Conservation (phyloP, 2,797 vertebrate species). For the Parambassis ranga region DNA sequence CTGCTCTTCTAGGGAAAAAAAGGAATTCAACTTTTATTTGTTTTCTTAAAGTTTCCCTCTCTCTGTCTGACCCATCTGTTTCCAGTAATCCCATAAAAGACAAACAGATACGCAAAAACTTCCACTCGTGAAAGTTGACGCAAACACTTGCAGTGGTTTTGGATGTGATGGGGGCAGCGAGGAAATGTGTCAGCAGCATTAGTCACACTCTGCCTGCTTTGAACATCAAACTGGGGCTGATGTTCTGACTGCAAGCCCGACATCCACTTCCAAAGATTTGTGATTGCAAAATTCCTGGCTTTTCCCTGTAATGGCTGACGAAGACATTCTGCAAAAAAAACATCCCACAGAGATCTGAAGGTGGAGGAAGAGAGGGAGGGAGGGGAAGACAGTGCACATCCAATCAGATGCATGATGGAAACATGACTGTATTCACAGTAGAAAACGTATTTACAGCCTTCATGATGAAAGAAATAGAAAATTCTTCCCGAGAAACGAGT, state of each 20-base stretch:
- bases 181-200: conserved; percentile 54
- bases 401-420: conserved; percentile 17
- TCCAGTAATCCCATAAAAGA: neutral
- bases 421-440: conserved; percentile 7
- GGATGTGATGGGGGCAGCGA: conserved; percentile 38
- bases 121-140: conserved; percentile 36
- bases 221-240: conserved; percentile 53
- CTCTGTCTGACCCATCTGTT: neutral
- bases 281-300: conserved; percentile 52
- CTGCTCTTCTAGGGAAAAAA: no score
- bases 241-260: conserved; percentile 37
- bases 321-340: conserved; percentile 39
- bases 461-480: no score
- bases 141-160: conserved; percentile 44
- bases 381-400: conserved; percentile 4
- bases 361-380: neutral
- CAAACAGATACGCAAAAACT: neutral
- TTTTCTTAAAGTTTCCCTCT: no score
- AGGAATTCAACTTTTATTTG: no score
- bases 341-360: conserved; percentile 12
- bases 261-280: conserved; percentile 31
- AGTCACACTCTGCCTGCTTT: conserved; percentile 39
- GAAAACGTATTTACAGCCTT: no score
- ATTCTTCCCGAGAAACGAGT: no score
- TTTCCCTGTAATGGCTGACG: conserved; percentile 48